phyloP scores from a whole-genome alignment of 2,113 vertebrate species.

The Melanerpes aurifrons region DNA sequence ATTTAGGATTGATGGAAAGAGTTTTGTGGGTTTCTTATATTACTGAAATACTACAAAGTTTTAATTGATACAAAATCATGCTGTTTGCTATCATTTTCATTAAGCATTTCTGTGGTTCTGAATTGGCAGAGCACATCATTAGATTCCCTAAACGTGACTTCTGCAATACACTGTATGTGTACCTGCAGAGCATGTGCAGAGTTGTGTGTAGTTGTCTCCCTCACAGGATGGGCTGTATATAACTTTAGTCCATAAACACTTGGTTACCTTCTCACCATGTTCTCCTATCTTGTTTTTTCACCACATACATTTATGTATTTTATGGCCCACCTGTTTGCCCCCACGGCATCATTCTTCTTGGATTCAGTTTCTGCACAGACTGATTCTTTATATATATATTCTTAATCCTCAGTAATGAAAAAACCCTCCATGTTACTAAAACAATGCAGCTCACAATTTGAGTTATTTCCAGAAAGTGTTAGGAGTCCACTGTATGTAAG shows the following conservation, averaged over 20 bases:
- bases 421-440: fast-evolving
- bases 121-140: background rate
- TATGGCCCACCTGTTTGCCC: background rate
- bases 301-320: background rate
- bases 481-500: background rate
- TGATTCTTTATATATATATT: background rate
- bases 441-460: background rate
- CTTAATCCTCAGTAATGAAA: background rate
- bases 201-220: background rate
- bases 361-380: background rate
- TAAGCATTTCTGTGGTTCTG: background rate
- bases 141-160: background rate
- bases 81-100: background rate
- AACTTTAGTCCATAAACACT: background rate
- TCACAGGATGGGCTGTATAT: background rate
- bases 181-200: background rate
- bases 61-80: background rate
- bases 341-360: background rate
- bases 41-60: background rate
- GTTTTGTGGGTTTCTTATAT: background rate
- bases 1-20: background rate
- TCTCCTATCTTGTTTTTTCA: background rate
- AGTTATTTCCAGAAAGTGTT: background rate
- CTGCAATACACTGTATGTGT: background rate
- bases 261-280: background rate